phyloP scores from a whole-genome alignment of 2,797 vertebrate species.

The Coregonus ussuriensis region DNA sequence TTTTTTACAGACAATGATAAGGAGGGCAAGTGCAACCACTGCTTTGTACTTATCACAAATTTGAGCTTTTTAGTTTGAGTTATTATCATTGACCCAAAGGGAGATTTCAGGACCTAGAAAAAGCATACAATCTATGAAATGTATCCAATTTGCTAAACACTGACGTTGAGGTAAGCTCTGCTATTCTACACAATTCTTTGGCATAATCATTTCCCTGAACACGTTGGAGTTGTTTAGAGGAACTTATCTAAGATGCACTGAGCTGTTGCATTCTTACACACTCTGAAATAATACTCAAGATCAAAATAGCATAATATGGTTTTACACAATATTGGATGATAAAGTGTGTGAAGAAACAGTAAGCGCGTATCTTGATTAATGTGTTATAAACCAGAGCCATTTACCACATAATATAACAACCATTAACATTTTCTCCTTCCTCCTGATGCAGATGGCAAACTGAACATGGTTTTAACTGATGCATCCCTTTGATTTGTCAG shows the following conservation, averaged over 20 bases:
- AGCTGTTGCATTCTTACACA: slow-evolving; percentile 6
- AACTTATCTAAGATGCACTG: not conserved
- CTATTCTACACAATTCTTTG: slow-evolving; percentile 52
- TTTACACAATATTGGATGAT: not conserved
- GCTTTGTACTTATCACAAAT: not conserved
- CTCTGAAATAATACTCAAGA: not conserved
- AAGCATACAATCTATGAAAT: slow-evolving; percentile 13
- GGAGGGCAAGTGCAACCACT: not conserved
- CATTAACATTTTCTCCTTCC: too few species aligned
- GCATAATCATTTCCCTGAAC: slow-evolving; percentile 57
- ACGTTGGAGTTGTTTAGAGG: slow-evolving; percentile 16
- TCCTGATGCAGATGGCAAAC: not conserved
- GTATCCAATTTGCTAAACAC: slow-evolving; percentile 20
- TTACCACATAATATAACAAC: not conserved
- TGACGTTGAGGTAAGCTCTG: slow-evolving; percentile 17
- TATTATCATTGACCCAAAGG: not conserved
- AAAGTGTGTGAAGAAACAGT: not conserved
- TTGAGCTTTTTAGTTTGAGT: not conserved
- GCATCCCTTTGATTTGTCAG: slow-evolving; percentile 22
- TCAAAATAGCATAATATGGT: not conserved
- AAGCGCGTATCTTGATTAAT: not conserved
- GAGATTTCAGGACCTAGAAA: slow-evolving; percentile 28
- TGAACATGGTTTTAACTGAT: not conserved
- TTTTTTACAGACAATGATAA: not conserved
- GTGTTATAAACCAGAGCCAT: not conserved